These are phyloP conservation scores for Embiotoca jacksoni DNA, from an alignment of 2,113 vertebrate species.

Conservation along the genomic window DNA sequence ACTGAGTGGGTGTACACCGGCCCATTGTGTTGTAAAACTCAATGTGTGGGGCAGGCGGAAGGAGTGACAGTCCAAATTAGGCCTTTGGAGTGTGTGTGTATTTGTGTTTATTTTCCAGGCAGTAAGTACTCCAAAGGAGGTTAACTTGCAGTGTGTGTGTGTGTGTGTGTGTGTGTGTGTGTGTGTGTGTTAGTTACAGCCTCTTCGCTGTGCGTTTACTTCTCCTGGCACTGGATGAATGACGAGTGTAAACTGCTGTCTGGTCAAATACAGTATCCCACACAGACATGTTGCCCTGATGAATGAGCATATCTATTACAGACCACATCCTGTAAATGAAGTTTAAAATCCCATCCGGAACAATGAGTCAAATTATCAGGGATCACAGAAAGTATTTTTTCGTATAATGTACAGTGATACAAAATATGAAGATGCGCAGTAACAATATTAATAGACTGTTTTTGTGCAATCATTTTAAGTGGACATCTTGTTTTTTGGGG, in stretches of 20 bases:
- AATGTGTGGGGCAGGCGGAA: slow-evolving; percentile 33
- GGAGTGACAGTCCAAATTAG: slow-evolving; percentile 38
- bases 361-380: too few relatives aligned
- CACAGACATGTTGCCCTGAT: too few relatives aligned
- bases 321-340: too few relatives aligned
- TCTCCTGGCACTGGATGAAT: not conserved
- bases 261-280: too few relatives aligned
- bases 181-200: not conserved
- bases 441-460: too few relatives aligned
- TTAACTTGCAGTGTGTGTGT: slow-evolving; percentile 4
- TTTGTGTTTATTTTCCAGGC: slow-evolving; percentile 36
- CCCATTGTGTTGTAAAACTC: slow-evolving; percentile 41
- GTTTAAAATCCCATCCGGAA: too few relatives aligned
- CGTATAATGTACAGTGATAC: too few relatives aligned
- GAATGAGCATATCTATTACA: too few relatives aligned
- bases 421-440: too few relatives aligned
- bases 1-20: slow-evolving; percentile 61
- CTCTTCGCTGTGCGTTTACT: slow-evolving; percentile 35
- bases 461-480: slow-evolving; percentile 9
- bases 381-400: too few relatives aligned
- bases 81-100: slow-evolving; percentile 4
- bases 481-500: not conserved
- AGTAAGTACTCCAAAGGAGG: slow-evolving; percentile 2
- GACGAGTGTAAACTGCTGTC: too few relatives aligned
- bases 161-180: slow-evolving; percentile 24